Base-by-base conservation (phyloP, 92 coral and sea anemone species). In the Epizoanthus illoricatus region DNA sequence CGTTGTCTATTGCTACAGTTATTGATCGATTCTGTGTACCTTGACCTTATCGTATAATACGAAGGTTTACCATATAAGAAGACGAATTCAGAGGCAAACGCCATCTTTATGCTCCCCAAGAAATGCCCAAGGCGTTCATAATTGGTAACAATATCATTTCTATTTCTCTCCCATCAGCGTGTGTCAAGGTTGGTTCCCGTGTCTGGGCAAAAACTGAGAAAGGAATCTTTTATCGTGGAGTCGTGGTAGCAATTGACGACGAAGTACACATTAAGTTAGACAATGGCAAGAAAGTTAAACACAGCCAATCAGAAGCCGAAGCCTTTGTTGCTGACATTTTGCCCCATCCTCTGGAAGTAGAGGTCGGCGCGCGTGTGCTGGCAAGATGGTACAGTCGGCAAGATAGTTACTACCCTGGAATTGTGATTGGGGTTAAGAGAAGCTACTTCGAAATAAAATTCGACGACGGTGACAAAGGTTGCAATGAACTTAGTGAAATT, bases 401-500 rank as follows among this genome's bases (percentile, higher is more conserved):
- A 5, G 98, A 91, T 28, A 94, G 96, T 12, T 91, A 86, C 49
- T 96, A 96, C 43, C 94, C 97, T 0, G 98, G 92, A 15, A 93
- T 93, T 0, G 91, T 96, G 2, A 83, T 78, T 10, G 92, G 92
- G 0, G 74, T 89, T 7, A 88, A 94, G 42, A 85, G 92, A 74
- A 90, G 86, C 54, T 86, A 87, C 86, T 96, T 89, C 79, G 90
- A 91, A 28, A 75, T 96, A 6, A 76, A 74, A 69, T 96, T 89
- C 60, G 98, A 96, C 71, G 98, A 96, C 66, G 98, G 97, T 18
- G 98, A 96, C 60, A 94, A 91, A 88, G 98, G 93, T 12, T 84
- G 89, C 66, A 93, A 92, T 33, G 93, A 92, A 58, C 81, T 96
- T 69, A 82, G 83, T 64, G 94, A 93, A 73, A 84, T 96, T 57